phyloP scores from a whole-genome alignment of 2,888 invertebrate genomes.

The Scaptomyza flava region DNA sequence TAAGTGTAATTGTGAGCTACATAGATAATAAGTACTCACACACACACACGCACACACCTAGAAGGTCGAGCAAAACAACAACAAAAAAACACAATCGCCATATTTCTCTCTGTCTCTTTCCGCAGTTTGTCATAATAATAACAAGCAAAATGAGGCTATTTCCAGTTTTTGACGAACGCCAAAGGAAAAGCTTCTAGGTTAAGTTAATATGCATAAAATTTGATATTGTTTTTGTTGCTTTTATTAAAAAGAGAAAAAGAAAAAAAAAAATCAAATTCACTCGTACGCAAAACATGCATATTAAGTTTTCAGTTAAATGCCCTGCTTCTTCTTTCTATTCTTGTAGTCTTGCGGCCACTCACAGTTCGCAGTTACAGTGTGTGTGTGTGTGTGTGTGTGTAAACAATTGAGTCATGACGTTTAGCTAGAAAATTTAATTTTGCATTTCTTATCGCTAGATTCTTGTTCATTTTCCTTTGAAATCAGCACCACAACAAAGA shows the following conservation, averaged over 20 bases:
- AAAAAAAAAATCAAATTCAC: slow-evolving; percentile 4
- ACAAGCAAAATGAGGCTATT: slow-evolving; percentile 51
- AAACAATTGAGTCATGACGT: slow-evolving; percentile 55
- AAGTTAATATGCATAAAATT: slow-evolving; percentile 21
- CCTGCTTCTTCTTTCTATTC: slow-evolving; percentile 3
- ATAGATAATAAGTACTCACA: slow-evolving; percentile 34
- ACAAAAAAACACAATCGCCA: slow-evolving; percentile 25
- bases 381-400: slow-evolving; percentile 35
- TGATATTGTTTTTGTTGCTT: not conserved
- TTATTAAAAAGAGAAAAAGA: not conserved
- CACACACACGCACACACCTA: slow-evolving; percentile 27
- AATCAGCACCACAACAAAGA: not conserved
- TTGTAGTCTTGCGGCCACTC: slow-evolving; percentile 3
- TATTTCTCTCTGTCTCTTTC: slow-evolving; percentile 8
- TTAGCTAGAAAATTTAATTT: slow-evolving; percentile 42
- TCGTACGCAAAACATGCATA: slow-evolving; percentile 4
- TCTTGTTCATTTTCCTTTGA: not conserved
- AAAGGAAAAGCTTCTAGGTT: slow-evolving; percentile 45
- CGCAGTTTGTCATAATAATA: slow-evolving; percentile 25
- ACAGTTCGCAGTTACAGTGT: slow-evolving; percentile 38
- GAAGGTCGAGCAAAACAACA: slow-evolving; percentile 48
- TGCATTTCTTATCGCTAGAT: slow-evolving; percentile 42
- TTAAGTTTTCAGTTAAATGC: slow-evolving; percentile 1
- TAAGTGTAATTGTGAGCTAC: slow-evolving; percentile 6
- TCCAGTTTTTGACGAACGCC: slow-evolving; percentile 17